Base-by-base conservation (phyloP, 2,888 invertebrate genomes). In the Cantharis nigra region DNA sequence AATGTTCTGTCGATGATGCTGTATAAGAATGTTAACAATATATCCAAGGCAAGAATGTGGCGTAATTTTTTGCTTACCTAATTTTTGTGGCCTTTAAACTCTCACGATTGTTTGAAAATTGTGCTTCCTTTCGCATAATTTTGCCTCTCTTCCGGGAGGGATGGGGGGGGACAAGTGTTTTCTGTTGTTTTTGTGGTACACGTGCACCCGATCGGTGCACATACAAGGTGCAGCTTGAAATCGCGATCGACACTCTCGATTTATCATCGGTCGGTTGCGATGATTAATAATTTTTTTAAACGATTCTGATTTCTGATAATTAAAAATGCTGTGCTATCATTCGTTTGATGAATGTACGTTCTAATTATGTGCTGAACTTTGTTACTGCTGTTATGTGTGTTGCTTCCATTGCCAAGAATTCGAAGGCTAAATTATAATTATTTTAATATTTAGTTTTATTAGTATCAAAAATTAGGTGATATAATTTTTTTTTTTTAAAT, bases 351-450 rank as follows among this genome's bases (percentile, higher is more conserved):
- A 69, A 74, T 49, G 63, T 69, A 69, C 33, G 63, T 74, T 74
- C 74, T 74, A 74, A 74, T 74, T 74, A 70, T 49, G 70, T 23
- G 11, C 7, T 75, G 74, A 70, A 74, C 74, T 74, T 74, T 63
- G 70, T 20, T 75, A 30, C 64, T 74, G 18, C 18, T 64, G 49
- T 49, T 33, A n/a, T 49, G 49, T 49, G n/a, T 49, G 49, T 49
- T 49, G 49, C 23, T 70, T 62, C 14, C 20, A 20, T 14, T 75
- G 75, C 75, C 75, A 75, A 75, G 70, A 75, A 71, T 75, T 70
- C 71, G 63, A 64, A 75, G 75, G 75, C 64, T 65, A 30, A 20
- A 49, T 70, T 70, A 23, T 67, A 67, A 67, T 67, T 67, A 67
- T 67, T 67, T 67, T 18, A 23, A 18, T 67, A 67, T 67, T 67